Base-by-base conservation (phyloP, 2,888 invertebrate species). In the Pyrochroa serraticornis region DNA sequence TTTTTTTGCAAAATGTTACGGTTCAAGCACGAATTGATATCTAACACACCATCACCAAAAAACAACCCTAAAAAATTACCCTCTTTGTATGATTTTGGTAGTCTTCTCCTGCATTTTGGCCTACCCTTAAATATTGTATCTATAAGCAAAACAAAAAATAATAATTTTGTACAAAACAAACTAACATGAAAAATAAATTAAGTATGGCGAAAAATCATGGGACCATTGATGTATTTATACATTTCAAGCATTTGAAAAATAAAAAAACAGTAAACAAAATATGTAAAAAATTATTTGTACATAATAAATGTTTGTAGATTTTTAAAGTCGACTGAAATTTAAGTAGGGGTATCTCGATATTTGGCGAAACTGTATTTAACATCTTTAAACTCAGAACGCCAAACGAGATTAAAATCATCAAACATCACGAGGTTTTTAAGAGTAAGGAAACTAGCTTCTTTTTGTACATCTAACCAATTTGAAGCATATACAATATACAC, bases 71-170 rank as follows among this genome's bases (percentile, higher is more conserved):
- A 34, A 35, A 22, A 38, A 38, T 84, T 84, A 84, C 84, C 84
- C 79, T 81, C 77, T 79, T 81, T 82, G 74, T 84, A 82, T 62
- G 81, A 79, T 69, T 79, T 80, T 68, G 84, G 82, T 54, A 73
- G 68, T 71, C 75, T 78, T 73, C 77, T 79, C 76, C 76, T 81
- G 73, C 79, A 81, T 74, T 78, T 76, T 63, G 83, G 83, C 68
- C 82, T 82, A 75, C 75, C 75, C 71, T 80, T 80, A 78, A 79
- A 82, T 71, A 83, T 77, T 71, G 77, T 71, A 82, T 84, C 83
- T 84, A 82, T 74, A 79, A 77, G 60, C 22, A 22, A 56, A 70
- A 66, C 64, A 65, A 47, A 49, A 14, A 61, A 64, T 60, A 47
- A 61, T 22, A 22, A 22, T 22, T 22, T 22, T 22, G 22, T 22